A percentile compares a stretch with the other conserved stretches of the same genome.
Conservation (phyloP, 1,140 invertebrate genomes). For the Cotesia typhae region DNA sequence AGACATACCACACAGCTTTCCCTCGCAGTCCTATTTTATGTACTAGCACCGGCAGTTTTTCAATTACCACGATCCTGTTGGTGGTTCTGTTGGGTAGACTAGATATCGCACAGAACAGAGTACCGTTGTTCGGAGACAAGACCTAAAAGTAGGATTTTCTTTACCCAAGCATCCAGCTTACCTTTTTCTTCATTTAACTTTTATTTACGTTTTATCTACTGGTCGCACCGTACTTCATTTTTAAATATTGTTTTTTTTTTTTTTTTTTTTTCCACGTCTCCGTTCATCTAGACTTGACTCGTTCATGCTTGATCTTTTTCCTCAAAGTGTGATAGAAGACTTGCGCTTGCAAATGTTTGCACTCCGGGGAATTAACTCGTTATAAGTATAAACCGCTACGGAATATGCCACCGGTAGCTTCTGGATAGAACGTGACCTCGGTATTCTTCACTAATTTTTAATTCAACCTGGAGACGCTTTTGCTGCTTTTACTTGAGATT, state of each 20-base stretch:
- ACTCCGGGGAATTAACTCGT: background rate
- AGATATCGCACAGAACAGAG: too few species aligned
- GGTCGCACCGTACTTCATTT: background rate
- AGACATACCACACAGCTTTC: slow-evolving; percentile 47
- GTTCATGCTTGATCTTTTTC: slow-evolving; percentile 11
- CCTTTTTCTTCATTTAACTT: slow-evolving; percentile 19
- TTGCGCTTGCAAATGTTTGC: slow-evolving; percentile 1
- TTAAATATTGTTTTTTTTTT: slow-evolving; percentile 7
- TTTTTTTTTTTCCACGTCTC: background rate
- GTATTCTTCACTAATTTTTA: background rate
- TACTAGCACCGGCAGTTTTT: slow-evolving; percentile 45
- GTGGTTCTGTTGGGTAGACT: background rate
- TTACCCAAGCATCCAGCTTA: background rate
- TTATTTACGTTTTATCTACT: background rate
- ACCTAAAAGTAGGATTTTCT: slow-evolving; percentile 20
- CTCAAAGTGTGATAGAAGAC: slow-evolving; percentile 17
- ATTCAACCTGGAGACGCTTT: background rate
- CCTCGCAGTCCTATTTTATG: slow-evolving; percentile 45
- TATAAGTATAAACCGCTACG: slow-evolving; percentile 19
- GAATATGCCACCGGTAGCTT: background rate
- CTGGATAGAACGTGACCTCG: background rate
- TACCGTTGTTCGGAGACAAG: background rate
- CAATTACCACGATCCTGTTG: slow-evolving; percentile 47
- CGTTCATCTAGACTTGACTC: slow-evolving; percentile 13
- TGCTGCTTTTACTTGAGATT: too few species aligned